Evolutionary conservation across 2,797 vertebrate species (phyloP), one percentile per base, ranked within the genome.

Genomic region (Danio kyathit): DNA sequence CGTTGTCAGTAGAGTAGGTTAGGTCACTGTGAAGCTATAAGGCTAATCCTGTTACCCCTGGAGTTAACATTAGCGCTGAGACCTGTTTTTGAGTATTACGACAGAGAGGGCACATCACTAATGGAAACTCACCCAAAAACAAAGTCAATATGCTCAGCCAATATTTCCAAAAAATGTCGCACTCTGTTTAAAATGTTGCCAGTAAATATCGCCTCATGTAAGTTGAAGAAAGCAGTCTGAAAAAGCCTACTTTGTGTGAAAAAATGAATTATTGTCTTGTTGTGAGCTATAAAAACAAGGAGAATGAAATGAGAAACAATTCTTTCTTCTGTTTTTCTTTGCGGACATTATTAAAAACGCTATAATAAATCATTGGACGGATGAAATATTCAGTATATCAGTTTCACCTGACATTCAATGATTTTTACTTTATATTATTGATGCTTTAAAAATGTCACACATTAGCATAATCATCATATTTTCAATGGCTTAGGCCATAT

Each of bases 11-110:
- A 9, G 41, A 70, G 61, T 76, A 46, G 13, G 17, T 65, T 46
- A 72, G 74, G 74, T 48, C 67, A 82, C 19, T 57, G 6, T 29
- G 70, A 61, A 54, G 29, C 54, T 46, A 21, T 17, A 77, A 17
- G 17, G 57, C 19, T 77, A 82, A 77, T 82, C 66, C 66, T 82
- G 59, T 59, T 82, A 71, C 49, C 66, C 7, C 13, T 46, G 21
- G 46, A 64, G 40, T 64, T 54, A 64, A 19, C 49, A 38, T 56
- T 46, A 17, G 56, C 38, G 2, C 65, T 19, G 17, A 19, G 21
- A 65, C 40, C 41, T 44, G 49, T 6, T 67, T 7, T 46, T 46
- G 63, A 46, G 19, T 21, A 77, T 56, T 49, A 49, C 13, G 29
- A 7, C 4, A 56, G 41, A 57, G 12, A 49, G n/a, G 12, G 2